Evolutionary conservation across 2,113 vertebrate genomes (phyloP).

Genomic region (Rhinoderma darwinii): DNA sequence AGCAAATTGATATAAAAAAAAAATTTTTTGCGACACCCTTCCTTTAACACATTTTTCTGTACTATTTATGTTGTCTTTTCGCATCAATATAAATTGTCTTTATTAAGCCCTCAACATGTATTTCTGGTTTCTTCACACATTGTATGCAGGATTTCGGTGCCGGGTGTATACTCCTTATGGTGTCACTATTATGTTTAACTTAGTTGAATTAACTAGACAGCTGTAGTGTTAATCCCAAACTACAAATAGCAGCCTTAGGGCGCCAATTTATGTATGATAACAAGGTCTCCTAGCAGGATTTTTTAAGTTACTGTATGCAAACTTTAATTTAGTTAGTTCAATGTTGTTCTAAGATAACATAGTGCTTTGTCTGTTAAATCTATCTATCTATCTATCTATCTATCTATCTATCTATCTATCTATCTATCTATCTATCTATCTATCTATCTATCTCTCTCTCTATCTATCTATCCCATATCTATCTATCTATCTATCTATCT

Average conservation of each 20-base stretch:
- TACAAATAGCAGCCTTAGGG: conserved; percentile 27
- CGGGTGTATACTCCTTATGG: conserved; percentile 27
- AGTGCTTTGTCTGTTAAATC: neutral
- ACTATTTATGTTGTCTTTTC: conserved; percentile 19
- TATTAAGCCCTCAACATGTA: conserved; percentile 27
- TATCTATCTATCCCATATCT: too few species aligned
- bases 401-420: neutral
- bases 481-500: too few species aligned
- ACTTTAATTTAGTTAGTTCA: too few species aligned
- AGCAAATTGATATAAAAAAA: too few species aligned
- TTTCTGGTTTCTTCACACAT: conserved; percentile 44
- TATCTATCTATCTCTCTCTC: too few species aligned
- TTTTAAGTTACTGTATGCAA: neutral
- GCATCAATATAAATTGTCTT: conserved; percentile 34
- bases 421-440: neutral
- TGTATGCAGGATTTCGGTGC: neutral
- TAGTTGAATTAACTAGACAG: conserved; percentile 31
- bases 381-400: neutral
- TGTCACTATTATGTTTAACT: conserved; percentile 14
- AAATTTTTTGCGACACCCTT: too few species aligned
- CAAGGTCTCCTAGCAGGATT: neutral
- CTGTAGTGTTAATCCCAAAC: conserved; percentile 38
- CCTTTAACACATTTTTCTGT: conserved; percentile 1
- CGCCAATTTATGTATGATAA: conserved; percentile 34
- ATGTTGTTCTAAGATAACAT: too few species aligned